phyloP scores from a whole-genome alignment of 1,140 invertebrate species.

The Rhyzopertha dominica region DNA sequence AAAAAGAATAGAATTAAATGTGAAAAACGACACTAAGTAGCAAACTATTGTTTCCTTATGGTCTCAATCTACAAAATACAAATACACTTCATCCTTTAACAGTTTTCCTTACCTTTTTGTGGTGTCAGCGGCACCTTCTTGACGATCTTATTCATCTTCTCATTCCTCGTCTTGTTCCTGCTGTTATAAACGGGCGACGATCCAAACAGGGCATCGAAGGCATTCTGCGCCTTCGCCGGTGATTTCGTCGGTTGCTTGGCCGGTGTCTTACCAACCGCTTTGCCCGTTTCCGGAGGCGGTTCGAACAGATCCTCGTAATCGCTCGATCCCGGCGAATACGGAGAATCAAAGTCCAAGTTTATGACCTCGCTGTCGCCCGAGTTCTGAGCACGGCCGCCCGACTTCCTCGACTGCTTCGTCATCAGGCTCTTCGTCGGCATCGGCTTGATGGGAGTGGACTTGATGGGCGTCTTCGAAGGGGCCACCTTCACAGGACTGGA shows the following conservation, averaged over 20 bases:
- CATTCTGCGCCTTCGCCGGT: slow-evolving; percentile 47
- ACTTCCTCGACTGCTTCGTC: slow-evolving; percentile 41
- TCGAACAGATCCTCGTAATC: slow-evolving; percentile 83
- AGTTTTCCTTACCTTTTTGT: no score
- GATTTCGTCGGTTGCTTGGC: slow-evolving; percentile 35
- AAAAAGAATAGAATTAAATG: no score
- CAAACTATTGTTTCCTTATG: no score
- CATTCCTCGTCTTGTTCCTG: slow-evolving; percentile 42
- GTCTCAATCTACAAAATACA: no score
- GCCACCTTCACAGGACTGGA: slow-evolving; percentile 46
- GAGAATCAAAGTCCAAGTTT: slow-evolving; percentile 73
- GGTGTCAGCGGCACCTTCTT: slow-evolving; percentile 1
- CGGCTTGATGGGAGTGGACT: slow-evolving; percentile 52
- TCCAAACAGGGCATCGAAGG: slow-evolving; percentile 55
- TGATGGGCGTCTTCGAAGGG: slow-evolving; percentile 50
- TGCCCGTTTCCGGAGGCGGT: slow-evolving; percentile 56
- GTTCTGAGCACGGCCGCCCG: slow-evolving; percentile 26
- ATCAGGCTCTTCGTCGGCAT: slow-evolving; percentile 45
- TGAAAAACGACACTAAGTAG: no score
- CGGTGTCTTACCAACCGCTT: slow-evolving; percentile 13
- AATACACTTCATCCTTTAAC: no score
- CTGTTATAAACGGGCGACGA: slow-evolving; percentile 44
- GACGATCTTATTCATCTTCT: slow-evolving; percentile 29
- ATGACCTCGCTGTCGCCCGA: slow-evolving; percentile 42
- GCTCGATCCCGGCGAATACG: slow-evolving; percentile 78